A percentile compares a stretch with the other conserved stretches of the same genome.
Conservation (phyloP, 1,140 invertebrate species). For the Zaprionus davidi region DNA sequence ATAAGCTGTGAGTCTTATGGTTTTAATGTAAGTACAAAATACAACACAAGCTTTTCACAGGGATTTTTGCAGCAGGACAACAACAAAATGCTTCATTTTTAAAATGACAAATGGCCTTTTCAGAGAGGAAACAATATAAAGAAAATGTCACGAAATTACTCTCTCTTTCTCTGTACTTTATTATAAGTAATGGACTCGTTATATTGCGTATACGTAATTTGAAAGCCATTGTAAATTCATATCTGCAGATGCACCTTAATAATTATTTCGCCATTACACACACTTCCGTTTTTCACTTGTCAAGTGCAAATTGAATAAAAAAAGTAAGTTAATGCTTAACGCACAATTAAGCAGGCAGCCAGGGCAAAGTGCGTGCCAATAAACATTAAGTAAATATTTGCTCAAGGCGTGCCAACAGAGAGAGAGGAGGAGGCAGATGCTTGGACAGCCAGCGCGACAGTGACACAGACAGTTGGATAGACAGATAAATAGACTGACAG, state of each 20-base stretch:
- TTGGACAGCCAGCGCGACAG: neutral
- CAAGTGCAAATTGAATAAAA: slow-evolving; percentile 56
- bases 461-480: slow-evolving; percentile 21
- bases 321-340: slow-evolving; percentile 62
- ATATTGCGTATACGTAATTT: slow-evolving; percentile 17
- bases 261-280: slow-evolving; percentile 34
- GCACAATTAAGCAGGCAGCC: slow-evolving; percentile 70
- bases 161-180: neutral
- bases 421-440: slow-evolving; percentile 5
- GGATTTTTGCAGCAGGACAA: neutral
- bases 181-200: neutral
- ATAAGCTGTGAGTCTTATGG: neutral
- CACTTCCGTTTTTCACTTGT: slow-evolving; percentile 31
- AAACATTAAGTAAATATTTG: slow-evolving; percentile 72
- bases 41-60: slow-evolving; percentile 1
- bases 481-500: slow-evolving; percentile 15
- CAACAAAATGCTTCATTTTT: neutral
- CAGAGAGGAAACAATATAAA: neutral
- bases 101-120: neutral
- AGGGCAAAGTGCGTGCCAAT: slow-evolving; percentile 70
- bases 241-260: slow-evolving; percentile 13
- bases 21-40: neutral
- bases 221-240: slow-evolving; percentile 21
- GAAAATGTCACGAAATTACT: neutral
- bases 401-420: slow-evolving; percentile 18